Conservation (phyloP, 2,797 vertebrate species). For the Pseudopleuronectes americanus region DNA sequence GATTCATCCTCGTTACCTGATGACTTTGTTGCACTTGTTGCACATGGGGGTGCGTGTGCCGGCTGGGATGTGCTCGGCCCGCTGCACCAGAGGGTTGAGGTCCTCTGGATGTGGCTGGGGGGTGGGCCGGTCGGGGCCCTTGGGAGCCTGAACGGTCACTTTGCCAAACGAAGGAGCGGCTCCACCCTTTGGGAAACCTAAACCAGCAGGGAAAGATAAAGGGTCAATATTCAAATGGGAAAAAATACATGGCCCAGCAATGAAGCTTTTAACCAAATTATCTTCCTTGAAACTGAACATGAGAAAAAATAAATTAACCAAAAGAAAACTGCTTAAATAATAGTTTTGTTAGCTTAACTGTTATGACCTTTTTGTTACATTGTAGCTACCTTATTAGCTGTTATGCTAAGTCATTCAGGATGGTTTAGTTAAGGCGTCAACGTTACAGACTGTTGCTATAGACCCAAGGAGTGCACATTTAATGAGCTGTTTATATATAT, state of each 20-base stretch:
- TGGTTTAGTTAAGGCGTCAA: too few species aligned
- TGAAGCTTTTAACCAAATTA: background rate
- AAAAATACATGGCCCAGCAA: background rate
- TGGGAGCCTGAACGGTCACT: constrained; percentile 75
- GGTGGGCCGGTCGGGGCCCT: constrained; percentile 71
- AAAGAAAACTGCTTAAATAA: background rate
- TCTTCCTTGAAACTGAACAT: background rate
- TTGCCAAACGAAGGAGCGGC: constrained; percentile 84
- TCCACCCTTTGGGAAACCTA: constrained; percentile 76
- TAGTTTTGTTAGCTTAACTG: background rate
- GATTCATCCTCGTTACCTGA: constrained; percentile 84
- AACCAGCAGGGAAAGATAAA: constrained; percentile 23
- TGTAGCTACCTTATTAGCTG: background rate
- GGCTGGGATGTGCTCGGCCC: constrained; percentile 94
- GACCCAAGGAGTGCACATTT: too few species aligned
- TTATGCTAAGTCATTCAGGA: too few species aligned
- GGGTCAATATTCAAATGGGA: constrained; percentile 6
- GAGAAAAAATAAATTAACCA: background rate
- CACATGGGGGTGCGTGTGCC: constrained; percentile 96
- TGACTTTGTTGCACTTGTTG: constrained; percentile 91
- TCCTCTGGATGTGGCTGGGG: constrained; percentile 84
- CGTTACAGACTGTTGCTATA: too few species aligned
- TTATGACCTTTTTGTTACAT: background rate
- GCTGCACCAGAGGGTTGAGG: constrained; percentile 91
- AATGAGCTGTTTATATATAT: too few species aligned